Base-by-base conservation (phyloP, 30 jellyfish, hydroid and myxozoan genomes). In the Chrysaora quinquecirrha region DNA sequence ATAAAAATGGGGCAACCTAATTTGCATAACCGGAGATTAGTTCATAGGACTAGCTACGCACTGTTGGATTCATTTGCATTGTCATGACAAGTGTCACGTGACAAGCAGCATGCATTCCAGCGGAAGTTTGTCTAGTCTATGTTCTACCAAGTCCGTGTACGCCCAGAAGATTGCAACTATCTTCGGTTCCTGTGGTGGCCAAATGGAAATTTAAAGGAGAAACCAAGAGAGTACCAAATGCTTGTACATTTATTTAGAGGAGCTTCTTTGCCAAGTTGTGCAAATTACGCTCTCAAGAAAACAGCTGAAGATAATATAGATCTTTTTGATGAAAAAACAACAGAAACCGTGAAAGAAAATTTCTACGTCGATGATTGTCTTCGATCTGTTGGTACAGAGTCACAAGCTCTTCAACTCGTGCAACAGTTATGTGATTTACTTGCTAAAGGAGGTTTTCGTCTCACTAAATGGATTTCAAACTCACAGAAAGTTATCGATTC, bases 281-380 rank as follows among this genome's bases (percentile, higher is more conserved):
- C 67, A 7, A 73, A 48, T 28, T 38, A 16, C 29, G 85, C 85
- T 48, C 85, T 73, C 14, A 70, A 48, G 28, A 43, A 48, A 48
- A 73, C 85, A 34, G 85, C 85, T 1, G 3, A 14, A 1, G 78
- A 3, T 23, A 33, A 43, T n/a, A 14, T 27, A 7, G 18, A 20
- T 28, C 30, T 29, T 30, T 35, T 35, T 27, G 34, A 69, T 22
- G 67, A 69, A 1, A 70, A 35, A 1, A 47, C 78, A 28, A 31
- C 21, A 24, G 10, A n/a, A 35, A 69, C 64, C 3, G 67, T 73
- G 3, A 3, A 30, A 1, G 3, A 20, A 47, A 73, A 73, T 73
- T 73, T 73, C 76, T 73, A 73, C 43, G 85, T 73, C 43, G 85
- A 73, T 38, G 85, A 73, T 22, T 58, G 72, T 58, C 32, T 58